Evolutionary conservation across 2,888 invertebrate genomes (phyloP).

Genomic region (Nymphalis urticae): DNA sequence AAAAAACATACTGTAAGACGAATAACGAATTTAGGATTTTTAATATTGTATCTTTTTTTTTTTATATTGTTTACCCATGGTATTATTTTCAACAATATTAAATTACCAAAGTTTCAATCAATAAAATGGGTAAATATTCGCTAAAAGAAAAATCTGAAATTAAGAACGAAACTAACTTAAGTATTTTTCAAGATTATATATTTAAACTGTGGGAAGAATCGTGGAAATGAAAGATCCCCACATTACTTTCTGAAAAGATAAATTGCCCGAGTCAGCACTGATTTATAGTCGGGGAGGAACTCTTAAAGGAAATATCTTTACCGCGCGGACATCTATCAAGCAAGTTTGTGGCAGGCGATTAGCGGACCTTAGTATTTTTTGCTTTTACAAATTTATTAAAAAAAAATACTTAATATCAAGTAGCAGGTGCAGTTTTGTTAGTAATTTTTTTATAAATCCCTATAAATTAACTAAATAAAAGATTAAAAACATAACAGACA

Average conservation of each 20-base stretch:
- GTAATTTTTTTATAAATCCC: neutral
- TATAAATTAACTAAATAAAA: neutral
- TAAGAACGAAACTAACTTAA: slow-evolving; percentile 4
- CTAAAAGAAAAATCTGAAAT: neutral
- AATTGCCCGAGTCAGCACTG: slow-evolving; percentile 53
- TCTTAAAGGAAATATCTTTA: slow-evolving; percentile 46
- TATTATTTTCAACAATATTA: too few species aligned
- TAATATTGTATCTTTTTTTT: too few species aligned
- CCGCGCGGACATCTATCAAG: slow-evolving; percentile 49
- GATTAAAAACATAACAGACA: neutral
- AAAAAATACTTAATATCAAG: slow-evolving; percentile 35
- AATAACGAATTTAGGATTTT: too few species aligned
- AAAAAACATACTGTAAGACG: too few species aligned
- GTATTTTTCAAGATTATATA: slow-evolving; percentile 12
- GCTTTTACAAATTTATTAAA: slow-evolving; percentile 43
- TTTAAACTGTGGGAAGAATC: slow-evolving; percentile 13
- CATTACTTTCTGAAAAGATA: slow-evolving; percentile 53
- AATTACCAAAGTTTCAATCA: too few species aligned
- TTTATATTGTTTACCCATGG: too few species aligned
- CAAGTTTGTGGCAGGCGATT: slow-evolving; percentile 52
- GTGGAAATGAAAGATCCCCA: slow-evolving; percentile 34
- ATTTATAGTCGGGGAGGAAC: slow-evolving; percentile 57
- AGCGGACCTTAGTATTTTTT: slow-evolving; percentile 34
- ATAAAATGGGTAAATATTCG: too few species aligned
- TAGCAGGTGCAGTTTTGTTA: slow-evolving; percentile 31